A percentile compares a stretch with the other conserved stretches of the same genome.
Evolutionary conservation across 2,797 vertebrate species (phyloP).

Genomic region (Naso thynnoides): DNA sequence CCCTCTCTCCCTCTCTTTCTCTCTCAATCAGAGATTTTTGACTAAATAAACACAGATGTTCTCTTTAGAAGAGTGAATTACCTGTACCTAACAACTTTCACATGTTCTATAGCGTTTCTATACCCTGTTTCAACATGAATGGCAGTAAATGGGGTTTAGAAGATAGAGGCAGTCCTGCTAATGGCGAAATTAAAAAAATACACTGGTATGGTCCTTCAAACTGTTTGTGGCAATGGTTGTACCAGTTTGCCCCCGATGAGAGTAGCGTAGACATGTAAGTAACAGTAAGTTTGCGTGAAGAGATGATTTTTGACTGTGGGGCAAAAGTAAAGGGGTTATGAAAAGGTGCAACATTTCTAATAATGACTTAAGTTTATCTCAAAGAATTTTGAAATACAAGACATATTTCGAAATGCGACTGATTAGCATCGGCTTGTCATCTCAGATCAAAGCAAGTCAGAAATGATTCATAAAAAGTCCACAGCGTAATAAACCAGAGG

Average conservation of each 20-base stretch:
- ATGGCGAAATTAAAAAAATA: too few relatives aligned
- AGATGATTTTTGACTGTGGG: slow-evolving; percentile 16
- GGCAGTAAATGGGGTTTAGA: too few relatives aligned
- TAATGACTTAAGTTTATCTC: background rate
- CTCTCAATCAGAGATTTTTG: too few relatives aligned
- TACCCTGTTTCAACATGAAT: too few relatives aligned
- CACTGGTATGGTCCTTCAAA: too few relatives aligned
- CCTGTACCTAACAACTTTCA: too few relatives aligned
- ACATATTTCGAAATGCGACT: slow-evolving; percentile 5
- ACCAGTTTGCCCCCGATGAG: slow-evolving; percentile 26
- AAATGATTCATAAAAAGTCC: slow-evolving; percentile 67
- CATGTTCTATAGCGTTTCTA: too few relatives aligned
- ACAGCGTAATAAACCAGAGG: slow-evolving; percentile 69
- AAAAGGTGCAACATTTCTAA: slow-evolving; percentile 20
- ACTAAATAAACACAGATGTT: too few relatives aligned
- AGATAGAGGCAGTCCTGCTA: too few relatives aligned
- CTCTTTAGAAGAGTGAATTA: too few relatives aligned
- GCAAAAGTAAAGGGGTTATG: slow-evolving; percentile 11
- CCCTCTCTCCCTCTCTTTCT: too few relatives aligned
- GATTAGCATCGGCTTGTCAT: slow-evolving; percentile 59
- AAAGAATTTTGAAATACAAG: slow-evolving; percentile 20
- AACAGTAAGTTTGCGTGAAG: slow-evolving; percentile 22
- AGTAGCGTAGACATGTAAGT: slow-evolving; percentile 14
- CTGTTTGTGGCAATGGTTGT: slow-evolving; percentile 12
- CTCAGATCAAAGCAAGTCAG: slow-evolving; percentile 67